Conservation (phyloP, 2,113 vertebrate species). For the Cavia aperea region DNA sequence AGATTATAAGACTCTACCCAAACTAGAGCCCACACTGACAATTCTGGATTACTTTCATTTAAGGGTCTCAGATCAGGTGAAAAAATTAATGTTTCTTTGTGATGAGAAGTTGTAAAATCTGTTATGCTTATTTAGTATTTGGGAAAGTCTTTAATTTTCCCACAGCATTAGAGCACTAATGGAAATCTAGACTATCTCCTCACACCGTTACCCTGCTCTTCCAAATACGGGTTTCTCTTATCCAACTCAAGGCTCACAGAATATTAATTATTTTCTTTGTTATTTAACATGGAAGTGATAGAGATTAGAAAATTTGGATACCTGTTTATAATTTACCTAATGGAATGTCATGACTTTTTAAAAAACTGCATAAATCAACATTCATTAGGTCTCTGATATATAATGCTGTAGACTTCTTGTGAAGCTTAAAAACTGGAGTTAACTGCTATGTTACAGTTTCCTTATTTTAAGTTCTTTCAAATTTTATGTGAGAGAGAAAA, state of each 20-base stretch:
- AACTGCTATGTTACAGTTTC: not conserved
- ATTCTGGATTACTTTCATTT: not conserved
- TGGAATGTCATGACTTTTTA: not conserved
- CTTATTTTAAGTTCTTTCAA: conserved; percentile 15
- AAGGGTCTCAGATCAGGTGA: not conserved
- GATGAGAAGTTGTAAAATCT: not conserved
- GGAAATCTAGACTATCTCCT: not conserved
- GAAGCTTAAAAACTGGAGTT: not conserved
- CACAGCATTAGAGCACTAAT: not conserved
- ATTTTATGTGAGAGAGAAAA: conserved; percentile 4
- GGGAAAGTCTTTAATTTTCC: not conserved
- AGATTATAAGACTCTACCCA: conserved; percentile 8
- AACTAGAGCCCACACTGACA: not conserved
- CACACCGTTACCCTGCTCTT: not conserved
- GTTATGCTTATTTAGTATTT: not conserved
- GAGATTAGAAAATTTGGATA: not conserved
- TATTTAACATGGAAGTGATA: not conserved
- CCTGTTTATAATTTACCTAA: conserved; percentile 27
- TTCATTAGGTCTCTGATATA: not conserved
- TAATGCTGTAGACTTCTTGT: not conserved
- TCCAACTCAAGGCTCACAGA: not conserved
- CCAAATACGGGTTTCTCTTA: not conserved
- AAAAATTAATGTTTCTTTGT: conserved; percentile 15
- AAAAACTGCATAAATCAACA: not conserved
- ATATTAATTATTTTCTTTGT: not conserved